Percentiles rank a stretch among this genome's conserved stretches.
Conservation (phyloP, 2,113 vertebrate species). For the Murina feae region DNA sequence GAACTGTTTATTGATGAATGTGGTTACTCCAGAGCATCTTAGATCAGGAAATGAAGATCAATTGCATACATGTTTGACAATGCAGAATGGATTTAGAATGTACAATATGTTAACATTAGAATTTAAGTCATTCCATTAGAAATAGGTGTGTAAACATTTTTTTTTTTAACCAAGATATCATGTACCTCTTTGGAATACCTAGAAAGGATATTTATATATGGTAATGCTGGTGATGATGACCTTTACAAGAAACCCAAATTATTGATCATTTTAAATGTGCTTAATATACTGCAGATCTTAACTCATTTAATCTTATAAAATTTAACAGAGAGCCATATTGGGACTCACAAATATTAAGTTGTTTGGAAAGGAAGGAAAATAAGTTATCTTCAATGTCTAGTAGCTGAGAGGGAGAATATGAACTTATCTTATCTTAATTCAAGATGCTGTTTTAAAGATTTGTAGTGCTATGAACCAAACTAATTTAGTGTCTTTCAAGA, state of each 20-base stretch:
- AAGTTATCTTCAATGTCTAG: background rate
- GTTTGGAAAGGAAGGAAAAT: background rate
- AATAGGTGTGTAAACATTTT: background rate
- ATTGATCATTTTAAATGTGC: background rate
- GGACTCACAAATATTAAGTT: background rate
- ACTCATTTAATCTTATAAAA: background rate
- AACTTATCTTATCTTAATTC: background rate
- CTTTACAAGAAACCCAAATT: background rate
- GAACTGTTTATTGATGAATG: slow-evolving; percentile 25
- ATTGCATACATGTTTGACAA: slow-evolving; percentile 16
- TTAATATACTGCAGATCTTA: background rate
- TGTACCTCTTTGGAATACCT: background rate
- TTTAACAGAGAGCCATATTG: background rate
- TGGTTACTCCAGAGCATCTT: background rate
- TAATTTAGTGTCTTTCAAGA: background rate
- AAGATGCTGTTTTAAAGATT: background rate
- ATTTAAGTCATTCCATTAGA: background rate
- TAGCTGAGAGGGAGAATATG: background rate
- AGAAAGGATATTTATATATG: background rate
- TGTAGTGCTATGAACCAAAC: background rate
- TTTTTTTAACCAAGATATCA: background rate
- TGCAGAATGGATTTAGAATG: background rate
- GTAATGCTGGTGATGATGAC: background rate
- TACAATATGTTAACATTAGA: background rate
- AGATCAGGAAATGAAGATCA: slow-evolving; percentile 51